A percentile compares a stretch with the other conserved stretches of the same genome.
phyloP scores from a whole-genome alignment of 2,113 vertebrate species.

The Cryptomyrus ogoouensis region DNA sequence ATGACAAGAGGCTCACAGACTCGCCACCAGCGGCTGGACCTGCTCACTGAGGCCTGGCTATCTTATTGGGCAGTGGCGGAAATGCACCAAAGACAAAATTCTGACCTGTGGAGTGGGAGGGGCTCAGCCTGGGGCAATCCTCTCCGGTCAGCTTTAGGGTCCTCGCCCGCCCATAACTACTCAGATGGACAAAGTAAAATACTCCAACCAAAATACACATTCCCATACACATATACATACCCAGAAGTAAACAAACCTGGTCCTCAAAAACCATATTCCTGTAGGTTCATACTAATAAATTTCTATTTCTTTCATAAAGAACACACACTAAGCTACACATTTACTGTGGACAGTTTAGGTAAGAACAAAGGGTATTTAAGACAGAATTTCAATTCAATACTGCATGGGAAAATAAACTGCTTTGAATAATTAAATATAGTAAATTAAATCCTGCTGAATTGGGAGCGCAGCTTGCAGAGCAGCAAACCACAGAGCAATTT shows the following conservation, averaged over 20 bases:
- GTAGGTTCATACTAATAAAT: not conserved
- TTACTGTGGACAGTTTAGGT: not conserved
- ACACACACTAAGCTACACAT: slow-evolving; percentile 27
- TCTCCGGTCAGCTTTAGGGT: not conserved
- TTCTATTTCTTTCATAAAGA: not conserved
- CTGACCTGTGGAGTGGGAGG: not conserved
- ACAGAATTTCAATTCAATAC: not conserved
- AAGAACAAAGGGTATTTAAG: not conserved
- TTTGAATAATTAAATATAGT: slow-evolving; percentile 17
- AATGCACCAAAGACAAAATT: not conserved
- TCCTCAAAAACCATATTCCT: not conserved
- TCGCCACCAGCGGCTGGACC: slow-evolving; percentile 14
- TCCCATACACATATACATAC: not conserved
- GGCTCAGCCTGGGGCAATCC: not conserved
- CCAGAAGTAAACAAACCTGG: not conserved
- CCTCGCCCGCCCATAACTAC: not conserved
- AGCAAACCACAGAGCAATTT: slow-evolving; percentile 34
- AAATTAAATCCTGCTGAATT: slow-evolving; percentile 1
- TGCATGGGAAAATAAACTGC: not conserved
- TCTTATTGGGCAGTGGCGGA: not conserved
- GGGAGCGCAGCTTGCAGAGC: slow-evolving; percentile 17
- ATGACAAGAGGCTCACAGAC: not conserved
- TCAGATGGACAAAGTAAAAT: not conserved
- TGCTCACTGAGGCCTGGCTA: slow-evolving; percentile 23
- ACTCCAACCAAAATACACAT: not conserved